Conservation (phyloP, 2,797 vertebrate genomes). For the Prionace glauca region DNA sequence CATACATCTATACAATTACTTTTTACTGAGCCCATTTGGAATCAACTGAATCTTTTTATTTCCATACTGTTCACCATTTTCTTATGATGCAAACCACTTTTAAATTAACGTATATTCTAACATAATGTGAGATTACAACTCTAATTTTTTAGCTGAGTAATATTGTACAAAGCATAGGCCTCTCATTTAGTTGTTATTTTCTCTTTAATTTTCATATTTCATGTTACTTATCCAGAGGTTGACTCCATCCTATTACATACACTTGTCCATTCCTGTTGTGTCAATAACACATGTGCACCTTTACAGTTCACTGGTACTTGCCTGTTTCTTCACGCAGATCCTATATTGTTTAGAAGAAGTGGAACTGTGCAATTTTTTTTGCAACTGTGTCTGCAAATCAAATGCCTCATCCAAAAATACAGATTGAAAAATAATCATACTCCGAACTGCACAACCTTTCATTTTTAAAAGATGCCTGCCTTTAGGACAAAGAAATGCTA, state of each 20-base stretch:
- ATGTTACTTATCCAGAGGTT: conserved; percentile 58
- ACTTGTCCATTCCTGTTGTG: conserved; percentile 66
- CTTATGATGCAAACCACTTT: not conserved
- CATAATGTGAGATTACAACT: not conserved
- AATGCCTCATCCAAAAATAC: not conserved
- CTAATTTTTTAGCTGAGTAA: conserved; percentile 44
- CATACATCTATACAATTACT: not conserved
- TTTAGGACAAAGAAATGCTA: not conserved
- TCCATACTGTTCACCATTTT: not conserved
- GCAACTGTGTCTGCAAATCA: not conserved
- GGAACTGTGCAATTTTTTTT: not conserved
- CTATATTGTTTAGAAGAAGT: not conserved
- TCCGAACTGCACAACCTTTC: not conserved
- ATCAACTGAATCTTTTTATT: not conserved
- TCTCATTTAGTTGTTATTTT: conserved; percentile 57
- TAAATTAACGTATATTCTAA: not conserved
- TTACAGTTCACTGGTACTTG: conserved; percentile 69
- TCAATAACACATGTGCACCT: conserved; percentile 62
- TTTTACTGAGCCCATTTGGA: not conserved
- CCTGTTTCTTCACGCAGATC: conserved; percentile 42
- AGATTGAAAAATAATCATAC: not conserved
- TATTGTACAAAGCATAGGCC: conserved; percentile 47
- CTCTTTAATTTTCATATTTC: conserved; percentile 55
- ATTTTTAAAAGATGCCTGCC: not conserved
- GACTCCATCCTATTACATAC: conserved; percentile 64